A percentile compares a stretch with the other conserved stretches of the same genome.
phyloP scores from a whole-genome alignment of 2,888 invertebrate species.

The Dynastes maya region DNA sequence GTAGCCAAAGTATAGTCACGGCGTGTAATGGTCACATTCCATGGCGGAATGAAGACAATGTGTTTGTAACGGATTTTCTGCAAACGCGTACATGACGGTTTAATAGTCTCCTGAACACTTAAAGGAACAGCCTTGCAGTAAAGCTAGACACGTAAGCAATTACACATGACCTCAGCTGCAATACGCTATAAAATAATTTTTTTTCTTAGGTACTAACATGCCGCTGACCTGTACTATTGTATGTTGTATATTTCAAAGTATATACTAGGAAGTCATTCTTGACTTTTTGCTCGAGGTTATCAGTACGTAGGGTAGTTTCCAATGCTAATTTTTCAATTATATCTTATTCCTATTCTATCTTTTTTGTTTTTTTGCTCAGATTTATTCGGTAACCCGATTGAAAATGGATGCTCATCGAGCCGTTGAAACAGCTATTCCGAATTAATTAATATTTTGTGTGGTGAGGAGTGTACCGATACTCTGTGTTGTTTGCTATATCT shows the following conservation, averaged over 20 bases:
- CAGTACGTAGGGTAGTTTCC: too few species aligned
- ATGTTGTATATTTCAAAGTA: not conserved
- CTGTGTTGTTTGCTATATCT: too few species aligned
- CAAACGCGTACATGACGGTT: slow-evolving; percentile 26
- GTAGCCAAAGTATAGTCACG: not conserved
- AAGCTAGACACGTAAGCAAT: slow-evolving; percentile 26
- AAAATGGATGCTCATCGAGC: too few species aligned
- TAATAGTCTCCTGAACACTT: slow-evolving; percentile 32
- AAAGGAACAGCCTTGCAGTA: slow-evolving; percentile 25
- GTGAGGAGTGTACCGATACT: too few species aligned
- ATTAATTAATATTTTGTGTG: too few species aligned
- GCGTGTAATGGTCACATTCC: slow-evolving; percentile 12
- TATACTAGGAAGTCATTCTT: not conserved
- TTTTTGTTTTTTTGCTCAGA: too few species aligned
- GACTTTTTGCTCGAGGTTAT: too few species aligned
- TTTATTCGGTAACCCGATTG: too few species aligned
- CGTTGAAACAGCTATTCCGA: too few species aligned
- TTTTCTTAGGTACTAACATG: not conserved
- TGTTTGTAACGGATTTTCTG: slow-evolving; percentile 31
- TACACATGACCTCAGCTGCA: slow-evolving; percentile 24
- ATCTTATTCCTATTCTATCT: too few species aligned
- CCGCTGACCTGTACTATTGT: not conserved
- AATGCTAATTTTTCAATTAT: too few species aligned
- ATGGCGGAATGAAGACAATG: slow-evolving; percentile 27
- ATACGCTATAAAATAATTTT: slow-evolving; percentile 6